phyloP scores from a whole-genome alignment of 2,113 vertebrate species.

The Sclerurus mexicanus region DNA sequence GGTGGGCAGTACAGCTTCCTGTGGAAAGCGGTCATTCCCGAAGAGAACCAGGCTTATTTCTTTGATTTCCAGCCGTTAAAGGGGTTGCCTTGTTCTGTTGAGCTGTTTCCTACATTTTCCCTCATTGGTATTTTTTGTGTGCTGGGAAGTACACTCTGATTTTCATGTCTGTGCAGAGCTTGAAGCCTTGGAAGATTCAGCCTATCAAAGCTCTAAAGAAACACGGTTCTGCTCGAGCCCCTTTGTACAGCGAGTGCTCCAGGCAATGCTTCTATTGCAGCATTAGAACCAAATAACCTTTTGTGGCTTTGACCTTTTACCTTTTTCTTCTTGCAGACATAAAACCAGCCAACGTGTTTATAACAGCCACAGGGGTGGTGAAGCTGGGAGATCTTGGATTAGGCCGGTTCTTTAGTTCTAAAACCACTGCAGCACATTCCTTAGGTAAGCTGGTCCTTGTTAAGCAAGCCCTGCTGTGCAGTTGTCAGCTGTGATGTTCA shows the following conservation, averaged over 20 bases:
- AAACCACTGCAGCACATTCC: constrained; percentile 88
- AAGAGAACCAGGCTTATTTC: neutral
- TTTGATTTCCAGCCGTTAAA: neutral
- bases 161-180: neutral
- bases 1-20: neutral
- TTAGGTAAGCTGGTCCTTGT: constrained; percentile 74
- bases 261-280: constrained; percentile 18
- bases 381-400: constrained; percentile 88
- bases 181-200: neutral
- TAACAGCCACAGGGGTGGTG: constrained; percentile 85
- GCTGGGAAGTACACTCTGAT: neutral
- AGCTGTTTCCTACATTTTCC: neutral
- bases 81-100: neutral
- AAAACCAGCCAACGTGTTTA: constrained; percentile 90
- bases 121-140: constrained; percentile 2
- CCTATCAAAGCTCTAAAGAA: constrained; percentile 16
- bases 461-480: neutral
- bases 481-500: neutral
- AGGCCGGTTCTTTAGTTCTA: constrained; percentile 88
- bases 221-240: neutral
- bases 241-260: neutral
- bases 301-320: constrained; percentile 29
- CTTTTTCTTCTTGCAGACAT: constrained; percentile 77
- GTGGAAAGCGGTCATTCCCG: neutral
- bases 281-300: constrained; percentile 28